Percentiles rank a stretch among this genome's conserved stretches.
Evolutionary conservation across 2,797 vertebrate species (phyloP).

Genomic region (Argya squamiceps): DNA sequence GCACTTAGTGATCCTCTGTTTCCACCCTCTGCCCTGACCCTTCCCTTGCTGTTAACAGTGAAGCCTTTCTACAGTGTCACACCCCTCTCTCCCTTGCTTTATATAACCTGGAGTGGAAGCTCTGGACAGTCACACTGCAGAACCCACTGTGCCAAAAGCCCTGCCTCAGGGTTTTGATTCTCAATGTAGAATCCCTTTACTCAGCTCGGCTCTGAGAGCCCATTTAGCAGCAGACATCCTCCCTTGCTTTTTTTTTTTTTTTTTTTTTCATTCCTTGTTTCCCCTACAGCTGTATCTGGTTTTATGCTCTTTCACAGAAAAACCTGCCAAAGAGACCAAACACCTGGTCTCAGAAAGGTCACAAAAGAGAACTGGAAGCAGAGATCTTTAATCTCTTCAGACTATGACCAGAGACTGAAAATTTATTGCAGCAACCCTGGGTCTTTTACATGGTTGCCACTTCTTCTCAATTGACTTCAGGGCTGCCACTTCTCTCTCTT

Average conservation of each 20-base stretch:
- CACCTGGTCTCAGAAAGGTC: neutral
- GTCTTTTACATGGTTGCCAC: neutral
- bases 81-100: neutral
- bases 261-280: neutral
- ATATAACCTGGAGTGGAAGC: neutral
- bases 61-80: accelerated
- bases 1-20: neutral
- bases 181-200: neutral
- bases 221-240: neutral
- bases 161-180: neutral
- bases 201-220: neutral
- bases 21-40: neutral
- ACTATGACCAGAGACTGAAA: neutral
- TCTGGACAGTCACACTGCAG: neutral
- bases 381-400: neutral
- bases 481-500: neutral
- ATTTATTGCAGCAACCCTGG: neutral
- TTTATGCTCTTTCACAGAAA: neutral
- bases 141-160: neutral
- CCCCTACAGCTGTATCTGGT: neutral
- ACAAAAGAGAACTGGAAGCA: neutral
- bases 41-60: neutral
- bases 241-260: too few relatives aligned
- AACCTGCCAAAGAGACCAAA: neutral
- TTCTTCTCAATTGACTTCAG: neutral